Percentiles rank a stretch among this genome's conserved stretches.
Conservation (phyloP, 2,113 vertebrate species). For the Coptodon rendalli region DNA sequence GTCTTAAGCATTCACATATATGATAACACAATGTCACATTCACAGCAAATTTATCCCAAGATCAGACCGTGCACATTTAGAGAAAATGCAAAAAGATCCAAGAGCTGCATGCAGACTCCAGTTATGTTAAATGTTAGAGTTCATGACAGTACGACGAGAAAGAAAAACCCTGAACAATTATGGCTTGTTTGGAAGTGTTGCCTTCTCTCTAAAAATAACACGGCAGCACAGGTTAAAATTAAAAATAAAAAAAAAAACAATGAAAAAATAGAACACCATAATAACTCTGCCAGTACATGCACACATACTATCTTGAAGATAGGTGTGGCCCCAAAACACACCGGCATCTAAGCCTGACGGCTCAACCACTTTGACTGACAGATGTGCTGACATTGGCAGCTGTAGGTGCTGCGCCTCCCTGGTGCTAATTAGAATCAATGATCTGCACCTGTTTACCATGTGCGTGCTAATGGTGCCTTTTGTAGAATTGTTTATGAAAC, state of each 20-base stretch:
- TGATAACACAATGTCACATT: neutral
- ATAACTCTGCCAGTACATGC: neutral
- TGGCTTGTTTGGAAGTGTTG: neutral
- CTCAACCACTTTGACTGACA: neutral
- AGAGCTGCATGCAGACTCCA: neutral
- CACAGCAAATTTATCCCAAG: neutral
- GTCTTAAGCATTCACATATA: neutral
- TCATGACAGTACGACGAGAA: neutral
- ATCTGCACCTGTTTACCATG: neutral
- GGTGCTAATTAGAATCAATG: neutral
- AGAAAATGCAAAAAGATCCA: neutral
- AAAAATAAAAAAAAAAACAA: neutral
- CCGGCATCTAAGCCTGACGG: neutral
- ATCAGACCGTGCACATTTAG: neutral
- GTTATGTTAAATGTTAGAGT: neutral
- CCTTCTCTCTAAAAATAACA: neutral
- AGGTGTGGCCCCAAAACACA: neutral
- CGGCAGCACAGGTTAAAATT: neutral
- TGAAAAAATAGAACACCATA: neutral
- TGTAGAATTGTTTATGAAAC: neutral
- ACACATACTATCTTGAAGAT: neutral
- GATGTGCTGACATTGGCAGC: neutral
- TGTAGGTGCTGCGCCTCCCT: neutral
- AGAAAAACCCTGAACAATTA: accelerated
- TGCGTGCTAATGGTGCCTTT: neutral